phyloP scores from a whole-genome alignment of 2,113 vertebrate species.

The Tautogolabrus adspersus region DNA sequence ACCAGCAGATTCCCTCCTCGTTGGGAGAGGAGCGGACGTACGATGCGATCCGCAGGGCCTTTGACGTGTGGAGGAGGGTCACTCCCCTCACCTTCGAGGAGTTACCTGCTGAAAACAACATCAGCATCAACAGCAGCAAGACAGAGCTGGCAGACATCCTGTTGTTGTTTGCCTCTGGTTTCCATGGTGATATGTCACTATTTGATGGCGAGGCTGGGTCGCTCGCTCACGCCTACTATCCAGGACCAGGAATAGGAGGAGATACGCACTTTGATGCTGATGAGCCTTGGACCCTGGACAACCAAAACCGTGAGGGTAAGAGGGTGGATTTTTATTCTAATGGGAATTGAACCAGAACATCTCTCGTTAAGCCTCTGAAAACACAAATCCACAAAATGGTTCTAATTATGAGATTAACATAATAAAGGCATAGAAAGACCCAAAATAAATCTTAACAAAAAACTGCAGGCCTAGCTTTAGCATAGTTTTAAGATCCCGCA shows the following conservation, averaged over 20 bases:
- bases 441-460: too few relatives aligned
- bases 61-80: slow-evolving; percentile 89
- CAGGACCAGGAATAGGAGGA: slow-evolving; percentile 93
- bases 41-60: slow-evolving; percentile 88
- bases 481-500: too few relatives aligned
- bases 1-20: slow-evolving; percentile 82
- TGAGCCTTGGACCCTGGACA: slow-evolving; percentile 95
- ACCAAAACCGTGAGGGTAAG: slow-evolving; percentile 88
- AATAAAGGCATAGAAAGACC: too few relatives aligned
- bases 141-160: slow-evolving; percentile 90
- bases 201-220: slow-evolving; percentile 96
- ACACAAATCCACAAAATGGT: too few relatives aligned
- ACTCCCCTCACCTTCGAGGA: slow-evolving; percentile 91
- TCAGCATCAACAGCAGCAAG: slow-evolving; percentile 85
- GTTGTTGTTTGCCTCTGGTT: slow-evolving; percentile 95
- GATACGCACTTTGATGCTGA: slow-evolving; percentile 96
- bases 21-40: slow-evolving; percentile 86
- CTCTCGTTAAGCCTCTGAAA: too few relatives aligned
- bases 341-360: not conserved
- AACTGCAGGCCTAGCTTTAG: too few relatives aligned
- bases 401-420: too few relatives aligned
- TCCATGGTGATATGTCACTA: slow-evolving; percentile 96
- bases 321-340: not conserved
- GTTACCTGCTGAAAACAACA: slow-evolving; percentile 83
- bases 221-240: slow-evolving; percentile 96